Evolutionary conservation across 2,113 vertebrate genomes (phyloP).

Genomic region (Artemisiospiza belli): DNA sequence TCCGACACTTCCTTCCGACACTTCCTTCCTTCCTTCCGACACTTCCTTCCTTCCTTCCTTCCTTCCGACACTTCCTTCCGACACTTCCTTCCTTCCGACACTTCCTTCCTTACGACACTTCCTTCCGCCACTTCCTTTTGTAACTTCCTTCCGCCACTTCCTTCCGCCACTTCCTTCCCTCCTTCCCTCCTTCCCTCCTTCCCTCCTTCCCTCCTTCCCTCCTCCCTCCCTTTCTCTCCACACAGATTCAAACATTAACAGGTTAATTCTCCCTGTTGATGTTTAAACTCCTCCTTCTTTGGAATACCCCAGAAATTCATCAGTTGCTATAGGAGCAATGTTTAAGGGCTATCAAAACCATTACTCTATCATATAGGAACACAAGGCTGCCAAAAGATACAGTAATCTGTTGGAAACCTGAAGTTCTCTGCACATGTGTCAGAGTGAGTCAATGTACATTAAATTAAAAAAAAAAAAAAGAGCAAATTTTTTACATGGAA

Average conservation of each 20-base stretch:
- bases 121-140: too few relatives aligned
- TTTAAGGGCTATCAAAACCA: not conserved
- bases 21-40: too few relatives aligned
- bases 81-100: too few relatives aligned
- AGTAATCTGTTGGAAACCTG: not conserved
- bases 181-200: too few relatives aligned
- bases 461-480: not conserved
- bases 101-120: too few relatives aligned
- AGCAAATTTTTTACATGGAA: not conserved
- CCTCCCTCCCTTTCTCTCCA: fast-evolving
- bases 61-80: too few relatives aligned
- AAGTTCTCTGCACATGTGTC: not conserved
- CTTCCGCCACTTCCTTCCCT: too few relatives aligned
- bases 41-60: too few relatives aligned
- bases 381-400: conserved; percentile 6
- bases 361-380: not conserved
- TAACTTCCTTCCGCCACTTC: too few relatives aligned
- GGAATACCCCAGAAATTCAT: not conserved
- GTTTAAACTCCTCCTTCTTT: not conserved
- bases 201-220: too few relatives aligned
- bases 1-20: too few relatives aligned
- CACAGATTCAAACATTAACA: not conserved
- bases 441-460: not conserved
- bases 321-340: conserved; percentile 8
- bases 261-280: not conserved